Base-by-base conservation (phyloP, 2,888 invertebrate genomes). In the Bhutanitis thaidina region DNA sequence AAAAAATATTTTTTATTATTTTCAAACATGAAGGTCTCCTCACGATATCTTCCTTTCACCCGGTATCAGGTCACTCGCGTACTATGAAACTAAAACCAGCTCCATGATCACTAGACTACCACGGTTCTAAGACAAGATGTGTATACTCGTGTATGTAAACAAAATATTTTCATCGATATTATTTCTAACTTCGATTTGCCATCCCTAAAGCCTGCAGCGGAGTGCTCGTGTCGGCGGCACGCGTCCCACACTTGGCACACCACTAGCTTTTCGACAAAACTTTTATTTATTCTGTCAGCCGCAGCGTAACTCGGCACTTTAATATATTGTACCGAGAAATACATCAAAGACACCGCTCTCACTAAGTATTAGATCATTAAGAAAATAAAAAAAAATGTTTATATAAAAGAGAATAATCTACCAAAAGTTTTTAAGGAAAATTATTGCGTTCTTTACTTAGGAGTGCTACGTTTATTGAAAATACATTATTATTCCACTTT, bases 281-380 rank as follows among this genome's bases (percentile, higher is more conserved):
- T 86, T 86, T 83, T 85, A 86, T 86, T 86, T 85, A 82, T 80
- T 73, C 85, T 84, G 86, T 86, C 86, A 77, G 49, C 37, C 50
- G 60, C 85, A 85, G 71, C 53, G 54, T 7, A 59, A 55, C 60
- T 62, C 62, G 58, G 66, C 66, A 72, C 77, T 72, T 77, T 81
- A 20, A 70, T 64, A 63, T 64, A 55, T 57, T 56, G 56, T 57
- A 57, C 53, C 47, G 53, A 55, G 58, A 62, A 55, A 59, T 56
- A 52, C 43, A 46, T 52, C 52, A 52, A 52, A 43, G 52, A 20
- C 35, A 30, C 12, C 16, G 25, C 41, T 13, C 7, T 27, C 7
- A 27, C 4, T 15, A 16, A 10, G 40, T 4, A 32, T 43, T 14
- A 25, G 15, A 39, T 49, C 43, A 49, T 49, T 43, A 49, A 30